phyloP scores from a whole-genome alignment of 2,797 vertebrate species.

The Catharus ustulatus region DNA sequence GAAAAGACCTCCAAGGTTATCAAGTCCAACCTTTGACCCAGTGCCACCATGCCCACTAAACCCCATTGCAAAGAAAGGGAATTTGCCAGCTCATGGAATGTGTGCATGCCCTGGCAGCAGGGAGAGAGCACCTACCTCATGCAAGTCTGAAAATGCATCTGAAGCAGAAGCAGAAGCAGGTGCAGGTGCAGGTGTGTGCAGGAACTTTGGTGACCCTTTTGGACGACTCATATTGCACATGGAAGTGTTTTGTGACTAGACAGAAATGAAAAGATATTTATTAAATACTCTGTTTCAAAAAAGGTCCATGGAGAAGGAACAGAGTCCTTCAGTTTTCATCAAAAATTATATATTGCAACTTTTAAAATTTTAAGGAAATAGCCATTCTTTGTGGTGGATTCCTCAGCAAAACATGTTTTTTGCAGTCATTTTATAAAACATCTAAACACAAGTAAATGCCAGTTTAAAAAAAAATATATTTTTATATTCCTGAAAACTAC shows the following conservation, averaged over 20 bases:
- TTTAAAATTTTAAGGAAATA: not conserved
- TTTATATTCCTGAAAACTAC: not conserved
- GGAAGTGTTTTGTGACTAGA: constrained; percentile 61
- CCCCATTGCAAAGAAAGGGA: not conserved
- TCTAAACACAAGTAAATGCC: not conserved
- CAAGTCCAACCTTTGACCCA: not conserved
- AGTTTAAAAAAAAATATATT: not conserved
- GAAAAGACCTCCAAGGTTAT: not conserved
- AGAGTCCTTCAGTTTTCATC: not conserved
- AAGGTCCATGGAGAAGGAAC: not conserved
- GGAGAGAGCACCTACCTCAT: constrained; percentile 73
- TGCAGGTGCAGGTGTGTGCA: not conserved
- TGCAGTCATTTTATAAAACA: not conserved
- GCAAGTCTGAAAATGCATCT: constrained; percentile 72
- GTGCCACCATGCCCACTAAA: not conserved
- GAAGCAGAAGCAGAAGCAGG: not conserved
- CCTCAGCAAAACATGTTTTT: not conserved
- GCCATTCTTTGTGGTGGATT: not conserved
- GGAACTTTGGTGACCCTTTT: constrained; percentile 44
- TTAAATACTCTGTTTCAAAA: not conserved
- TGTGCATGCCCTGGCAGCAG: not conserved
- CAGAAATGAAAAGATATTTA: not conserved
- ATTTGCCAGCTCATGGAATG: not conserved
- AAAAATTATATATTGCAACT: not conserved
- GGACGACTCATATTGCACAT: constrained; percentile 75